Conservation (phyloP, 2,113 vertebrate species). For the Psilopsiagon aymara region DNA sequence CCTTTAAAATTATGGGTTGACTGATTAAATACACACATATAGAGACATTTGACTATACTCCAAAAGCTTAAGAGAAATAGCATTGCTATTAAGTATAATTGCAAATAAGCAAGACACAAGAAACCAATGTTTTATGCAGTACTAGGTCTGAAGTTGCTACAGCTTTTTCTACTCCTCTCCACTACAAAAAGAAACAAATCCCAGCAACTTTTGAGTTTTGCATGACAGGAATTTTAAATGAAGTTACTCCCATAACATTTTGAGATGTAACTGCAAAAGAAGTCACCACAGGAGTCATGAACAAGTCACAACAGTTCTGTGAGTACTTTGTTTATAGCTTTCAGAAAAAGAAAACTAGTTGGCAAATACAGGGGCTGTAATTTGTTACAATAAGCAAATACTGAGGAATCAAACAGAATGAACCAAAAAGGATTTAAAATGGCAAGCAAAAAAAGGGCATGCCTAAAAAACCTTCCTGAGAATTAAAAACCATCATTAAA, state of each 20-base stretch:
- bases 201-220: background rate
- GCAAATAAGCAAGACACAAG: background rate
- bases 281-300: background rate
- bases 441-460: background rate
- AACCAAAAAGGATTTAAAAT: background rate
- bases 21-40: background rate
- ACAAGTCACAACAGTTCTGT: background rate
- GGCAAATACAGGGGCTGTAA: background rate
- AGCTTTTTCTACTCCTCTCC: background rate
- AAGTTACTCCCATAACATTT: background rate
- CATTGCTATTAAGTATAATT: background rate
- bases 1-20: background rate
- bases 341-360: background rate
- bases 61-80: background rate
- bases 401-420: accelerated
- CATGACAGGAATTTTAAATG: background rate
- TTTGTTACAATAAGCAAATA: background rate
- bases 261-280: background rate
- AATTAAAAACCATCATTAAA: background rate
- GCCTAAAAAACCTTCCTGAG: background rate
- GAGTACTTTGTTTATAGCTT: background rate
- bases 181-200: background rate
- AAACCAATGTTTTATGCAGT: background rate
- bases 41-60: background rate
- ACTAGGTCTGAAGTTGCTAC: background rate